Evolutionary conservation across 2,888 invertebrate species (phyloP), one percentile per base, ranked within the genome.

Genomic region (Prenolepis imparis): DNA sequence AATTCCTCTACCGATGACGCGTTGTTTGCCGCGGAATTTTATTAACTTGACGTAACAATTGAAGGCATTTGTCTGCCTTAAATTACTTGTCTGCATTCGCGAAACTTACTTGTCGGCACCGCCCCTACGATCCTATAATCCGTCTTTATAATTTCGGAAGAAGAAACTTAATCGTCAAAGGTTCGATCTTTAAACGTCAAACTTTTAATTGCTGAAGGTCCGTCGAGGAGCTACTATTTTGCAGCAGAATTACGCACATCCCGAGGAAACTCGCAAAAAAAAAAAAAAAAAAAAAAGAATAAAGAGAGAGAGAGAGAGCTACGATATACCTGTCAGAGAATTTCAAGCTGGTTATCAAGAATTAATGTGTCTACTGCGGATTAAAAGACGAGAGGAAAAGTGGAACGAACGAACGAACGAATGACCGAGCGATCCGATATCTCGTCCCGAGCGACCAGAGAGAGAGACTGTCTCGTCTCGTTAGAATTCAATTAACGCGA

Each of bases 401-500:
- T 11, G 1, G 6, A 21, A 11, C 41, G 5, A 48, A 18, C 39
- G 11, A 32, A 32, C 28, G 39, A 21, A 15, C 3, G 21, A 15
- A 74, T 18, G 67, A 39, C 1, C 39, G 28, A 41, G 24, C 8
- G 28, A 36, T n/a, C 4, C 21, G 48, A 52, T 66, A 24, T 36
- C 28, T n/a, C 72, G 36, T 57, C 44, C 8, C 8, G 52, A 52
- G 52, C 48, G 48, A 48, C 48, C 8, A 8, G 32, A 39, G 1
- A 12, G 73, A 73, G 1, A 12, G 73, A 73, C 64, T 66, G 12
- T 28, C 5, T 57, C 21, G 66, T 74, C 81, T 83, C 39, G 87
- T 90, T 86, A 70, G 85, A 75, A 88, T 89, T 85, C 64, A 66
- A 83, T 64, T 75, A 78, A 66, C 77, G 24, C 67, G 59, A 80